Percentiles rank a stretch among this genome's conserved stretches.
phyloP scores from a whole-genome alignment of 2,888 invertebrate genomes.

The Tenthredo distinguenda region DNA sequence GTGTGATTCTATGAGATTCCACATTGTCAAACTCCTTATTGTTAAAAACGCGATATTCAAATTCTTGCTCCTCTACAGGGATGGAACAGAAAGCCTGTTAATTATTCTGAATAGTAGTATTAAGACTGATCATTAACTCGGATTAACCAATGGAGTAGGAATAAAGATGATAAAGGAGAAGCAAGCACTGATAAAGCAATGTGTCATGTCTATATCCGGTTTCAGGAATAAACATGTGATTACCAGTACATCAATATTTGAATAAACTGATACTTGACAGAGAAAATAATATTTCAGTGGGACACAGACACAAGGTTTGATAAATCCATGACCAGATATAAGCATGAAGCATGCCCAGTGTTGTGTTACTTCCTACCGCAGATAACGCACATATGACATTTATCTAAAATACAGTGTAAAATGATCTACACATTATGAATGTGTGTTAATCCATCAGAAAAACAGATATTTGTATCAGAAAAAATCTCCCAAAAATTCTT shows the following conservation, averaged over 20 bases:
- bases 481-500: too few species aligned
- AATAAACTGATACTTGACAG: neutral
- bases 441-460: neutral
- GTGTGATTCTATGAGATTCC: neutral
- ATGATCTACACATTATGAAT: neutral
- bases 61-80: neutral
- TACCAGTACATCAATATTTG: neutral
- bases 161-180: neutral
- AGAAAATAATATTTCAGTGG: neutral
- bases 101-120: neutral
- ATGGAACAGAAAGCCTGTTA: neutral
- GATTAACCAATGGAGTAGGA: neutral
- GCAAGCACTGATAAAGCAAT: neutral
- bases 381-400: slow-evolving; percentile 1
- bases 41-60: neutral
- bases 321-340: slow-evolving; percentile 5
- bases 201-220: neutral
- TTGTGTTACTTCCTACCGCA: slow-evolving; percentile 24
- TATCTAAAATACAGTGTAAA: neutral
- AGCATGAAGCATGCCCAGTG: neutral
- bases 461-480: too few species aligned
- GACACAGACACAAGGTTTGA: slow-evolving; percentile 1
- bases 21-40: neutral
- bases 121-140: neutral
- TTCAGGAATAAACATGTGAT: neutral